These are phyloP conservation scores for Theretra japonica DNA, from an alignment of 2,888 invertebrate species.

Conservation along the genomic window DNA sequence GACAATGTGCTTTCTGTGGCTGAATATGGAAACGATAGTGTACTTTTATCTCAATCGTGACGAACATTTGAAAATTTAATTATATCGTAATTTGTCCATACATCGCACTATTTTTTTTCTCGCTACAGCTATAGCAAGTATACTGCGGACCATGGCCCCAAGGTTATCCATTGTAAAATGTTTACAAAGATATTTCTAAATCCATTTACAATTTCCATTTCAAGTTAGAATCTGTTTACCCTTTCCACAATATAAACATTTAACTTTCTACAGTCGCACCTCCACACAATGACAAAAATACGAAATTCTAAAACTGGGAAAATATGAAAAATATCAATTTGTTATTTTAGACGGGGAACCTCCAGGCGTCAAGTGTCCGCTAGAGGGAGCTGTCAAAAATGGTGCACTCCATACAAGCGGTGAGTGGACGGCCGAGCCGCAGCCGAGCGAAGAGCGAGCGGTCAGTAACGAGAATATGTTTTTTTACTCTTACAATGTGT, in stretches of 20 bases:
- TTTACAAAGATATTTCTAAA: no score
- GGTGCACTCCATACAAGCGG: constrained; percentile 60
- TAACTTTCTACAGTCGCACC: background rate
- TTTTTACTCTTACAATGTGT: constrained; percentile 31
- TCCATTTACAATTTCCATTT: background rate
- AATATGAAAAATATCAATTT: constrained; percentile 28
- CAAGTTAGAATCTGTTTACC: background rate
- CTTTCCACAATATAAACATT: background rate
- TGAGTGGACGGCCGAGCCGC: constrained; percentile 64
- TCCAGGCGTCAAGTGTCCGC: constrained; percentile 59
- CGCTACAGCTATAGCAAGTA: no score
- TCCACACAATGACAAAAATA: background rate
- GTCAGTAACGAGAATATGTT: constrained; percentile 18
- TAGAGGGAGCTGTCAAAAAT: constrained; percentile 67
- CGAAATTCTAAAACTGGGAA: background rate
- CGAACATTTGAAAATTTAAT: no score
- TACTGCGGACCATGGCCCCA: no score
- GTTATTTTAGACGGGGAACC: constrained; percentile 64
- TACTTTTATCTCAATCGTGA: no score
- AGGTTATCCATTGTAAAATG: no score
- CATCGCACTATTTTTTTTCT: no score
- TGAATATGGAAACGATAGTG: no score
- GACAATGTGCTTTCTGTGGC: no score
- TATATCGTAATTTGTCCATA: no score
- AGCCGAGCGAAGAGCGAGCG: constrained; percentile 39